Base-by-base conservation (phyloP, 2,113 vertebrate genomes). In the Podarcis muralis region DNA sequence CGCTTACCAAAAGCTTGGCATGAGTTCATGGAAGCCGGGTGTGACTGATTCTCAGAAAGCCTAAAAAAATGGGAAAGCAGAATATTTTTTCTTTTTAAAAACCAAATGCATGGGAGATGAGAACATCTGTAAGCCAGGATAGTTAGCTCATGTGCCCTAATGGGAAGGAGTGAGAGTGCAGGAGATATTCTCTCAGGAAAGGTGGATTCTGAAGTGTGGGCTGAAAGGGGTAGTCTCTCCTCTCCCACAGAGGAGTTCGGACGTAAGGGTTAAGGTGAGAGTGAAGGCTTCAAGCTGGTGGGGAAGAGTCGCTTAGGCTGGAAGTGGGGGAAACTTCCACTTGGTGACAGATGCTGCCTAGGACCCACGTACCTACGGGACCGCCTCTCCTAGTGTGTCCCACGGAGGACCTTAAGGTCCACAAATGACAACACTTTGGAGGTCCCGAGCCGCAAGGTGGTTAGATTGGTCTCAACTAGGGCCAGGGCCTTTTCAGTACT, bases 1-100 rank as follows among this genome's bases (percentile, higher is more conserved):
- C 48, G 53, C 92, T 91, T 91, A 78, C 48, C 87, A 91, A 93
- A 92, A 93, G 81, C 88, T 92, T 72, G 83, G 84, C 87, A 30
- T 89, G 83, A 84, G 89, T 94, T 90, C 86, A 89, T 91, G 71
- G 82, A 71, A 69, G 78, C 92, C 2, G 88, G 88, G 88, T 90
- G 82, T 92, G 93, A 94, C 92, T 91, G 92, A 93, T 72, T 89
- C 91, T 59, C 75, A n/a, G 16, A 23, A 40, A 53, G 48, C 48
- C 48, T 53, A 53, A 53, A 53, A 53, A 53, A 53, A 53, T 12
- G 11, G 48, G 2, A 3, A 53, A 53, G 48, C 85, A n/a, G 16
- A 23, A 40, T 48, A 13, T n/a, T 22, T 18, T 40, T 40, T 65
- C n/a, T 32, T 53, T 27, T 35, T 1, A 48, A 25, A 86, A 30